Percentiles rank a stretch among this genome's conserved stretches.
phyloP scores from a whole-genome alignment of 2,113 vertebrate genomes.

The Neoarius graeffei region DNA sequence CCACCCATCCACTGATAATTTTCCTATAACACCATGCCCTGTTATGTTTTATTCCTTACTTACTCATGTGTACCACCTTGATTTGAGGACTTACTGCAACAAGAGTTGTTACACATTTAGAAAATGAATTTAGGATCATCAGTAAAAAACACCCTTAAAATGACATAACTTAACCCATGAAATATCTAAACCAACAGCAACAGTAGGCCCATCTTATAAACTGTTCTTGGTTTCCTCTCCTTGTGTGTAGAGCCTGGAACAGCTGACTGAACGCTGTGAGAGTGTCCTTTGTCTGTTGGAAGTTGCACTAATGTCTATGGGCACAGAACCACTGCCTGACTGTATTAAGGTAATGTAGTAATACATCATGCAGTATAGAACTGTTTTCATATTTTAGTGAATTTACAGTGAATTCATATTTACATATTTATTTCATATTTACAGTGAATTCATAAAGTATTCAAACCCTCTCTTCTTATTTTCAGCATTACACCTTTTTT shows the following conservation, averaged over 20 bases:
- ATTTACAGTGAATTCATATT: no score
- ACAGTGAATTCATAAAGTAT: background rate
- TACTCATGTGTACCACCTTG: background rate
- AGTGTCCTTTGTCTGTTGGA: slow-evolving; percentile 72
- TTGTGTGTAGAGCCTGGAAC: slow-evolving; percentile 70
- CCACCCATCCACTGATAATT: background rate
- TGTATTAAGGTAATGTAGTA: slow-evolving; percentile 66
- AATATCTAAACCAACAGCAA: background rate
- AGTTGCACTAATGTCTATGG: slow-evolving; percentile 71
- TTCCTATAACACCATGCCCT: background rate
- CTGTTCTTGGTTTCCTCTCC: background rate
- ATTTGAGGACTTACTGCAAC: background rate
- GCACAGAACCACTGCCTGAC: slow-evolving; percentile 66
- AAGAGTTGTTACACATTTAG: background rate
- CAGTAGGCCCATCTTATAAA: background rate
- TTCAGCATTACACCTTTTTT: background rate
- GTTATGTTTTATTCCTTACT: background rate
- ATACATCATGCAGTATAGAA: background rate
- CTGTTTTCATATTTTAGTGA: background rate
- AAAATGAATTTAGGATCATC: background rate
- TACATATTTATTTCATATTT: no score
- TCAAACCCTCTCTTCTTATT: background rate
- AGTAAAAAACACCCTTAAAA: background rate
- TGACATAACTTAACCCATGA: background rate
- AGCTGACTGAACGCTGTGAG: slow-evolving; percentile 71